phyloP scores from a whole-genome alignment of 2,888 invertebrate genomes.

The Xanthorhoe spadicearia region DNA sequence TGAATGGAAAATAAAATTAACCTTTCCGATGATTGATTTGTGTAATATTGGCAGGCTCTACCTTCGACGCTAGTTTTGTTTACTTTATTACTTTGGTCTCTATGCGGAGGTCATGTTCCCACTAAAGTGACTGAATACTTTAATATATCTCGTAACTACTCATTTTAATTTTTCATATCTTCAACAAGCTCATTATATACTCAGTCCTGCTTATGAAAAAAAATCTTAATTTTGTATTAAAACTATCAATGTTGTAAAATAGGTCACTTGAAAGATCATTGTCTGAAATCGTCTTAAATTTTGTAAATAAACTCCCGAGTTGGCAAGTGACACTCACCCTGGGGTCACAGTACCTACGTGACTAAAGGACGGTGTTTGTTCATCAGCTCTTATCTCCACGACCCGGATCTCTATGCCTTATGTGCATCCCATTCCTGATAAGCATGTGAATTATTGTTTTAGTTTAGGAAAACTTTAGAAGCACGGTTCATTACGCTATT shows the following conservation, averaged over 20 bases:
- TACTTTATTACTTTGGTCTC: not conserved
- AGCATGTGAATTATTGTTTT: constrained; percentile 14
- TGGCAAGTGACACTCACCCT: constrained; percentile 1
- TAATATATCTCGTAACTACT: not conserved
- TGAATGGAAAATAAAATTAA: too few species aligned
- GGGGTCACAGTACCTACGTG: constrained; percentile 28
- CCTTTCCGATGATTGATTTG: too few species aligned
- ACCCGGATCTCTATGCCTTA: constrained; percentile 35
- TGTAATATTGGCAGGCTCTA: not conserved
- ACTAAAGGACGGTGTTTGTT: constrained; percentile 28
- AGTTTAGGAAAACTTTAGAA: constrained; percentile 19
- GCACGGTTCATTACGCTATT: not conserved
- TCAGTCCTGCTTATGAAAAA: too few species aligned
- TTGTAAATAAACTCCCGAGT: not conserved
- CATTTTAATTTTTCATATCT: not conserved
- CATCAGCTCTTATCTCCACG: constrained; percentile 28
- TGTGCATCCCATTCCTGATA: constrained; percentile 32
- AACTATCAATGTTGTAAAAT: too few species aligned
- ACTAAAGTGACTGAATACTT: not conserved
- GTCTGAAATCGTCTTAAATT: not conserved
- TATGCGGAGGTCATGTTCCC: constrained; percentile 1
- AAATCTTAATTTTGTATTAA: too few species aligned
- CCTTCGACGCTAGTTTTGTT: constrained; percentile 1
- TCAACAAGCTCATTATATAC: not conserved
- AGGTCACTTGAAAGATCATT: not conserved